Evolutionary conservation across 2,888 invertebrate species (phyloP).

Genomic region (Aplocera efformata): DNA sequence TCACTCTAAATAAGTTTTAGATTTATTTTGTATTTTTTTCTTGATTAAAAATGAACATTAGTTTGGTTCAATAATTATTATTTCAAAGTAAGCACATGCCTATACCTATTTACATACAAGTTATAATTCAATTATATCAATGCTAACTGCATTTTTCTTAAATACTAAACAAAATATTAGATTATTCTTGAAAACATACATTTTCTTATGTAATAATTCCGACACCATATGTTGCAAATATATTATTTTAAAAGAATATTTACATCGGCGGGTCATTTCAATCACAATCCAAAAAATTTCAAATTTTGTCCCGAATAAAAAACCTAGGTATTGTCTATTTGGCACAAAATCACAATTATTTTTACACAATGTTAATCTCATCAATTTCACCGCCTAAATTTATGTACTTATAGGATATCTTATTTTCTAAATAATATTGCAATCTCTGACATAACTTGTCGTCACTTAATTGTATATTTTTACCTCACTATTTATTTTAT

Average conservation of each 20-base stretch:
- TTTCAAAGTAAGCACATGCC: constrained; percentile 1
- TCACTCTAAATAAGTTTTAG: constrained; percentile 46
- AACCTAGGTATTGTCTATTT: constrained; percentile 59
- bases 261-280: constrained; percentile 57
- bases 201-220: constrained; percentile 35
- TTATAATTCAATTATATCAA: constrained; percentile 27
- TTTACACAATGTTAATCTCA: constrained; percentile 26
- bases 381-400: constrained; percentile 23
- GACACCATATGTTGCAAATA: constrained; percentile 53
- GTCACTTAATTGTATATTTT: background rate
- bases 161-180: constrained; percentile 26
- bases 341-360: constrained; percentile 66
- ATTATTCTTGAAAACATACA: constrained; percentile 20
- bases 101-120: too few relatives aligned
- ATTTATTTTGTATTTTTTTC: constrained; percentile 42
- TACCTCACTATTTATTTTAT: constrained; percentile 2
- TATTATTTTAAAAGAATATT: constrained; percentile 38
- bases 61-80: constrained; percentile 64
- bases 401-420: constrained; percentile 12
- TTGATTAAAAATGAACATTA: constrained; percentile 71
- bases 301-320: constrained; percentile 76
- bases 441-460: constrained; percentile 28
- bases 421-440: constrained; percentile 31
- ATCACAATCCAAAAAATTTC: constrained; percentile 33
- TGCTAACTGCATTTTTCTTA: constrained; percentile 63